Percentiles rank a stretch among this genome's conserved stretches.
phyloP scores from a whole-genome alignment of 2,888 invertebrate genomes.

The Ferdinandea cuprea region DNA sequence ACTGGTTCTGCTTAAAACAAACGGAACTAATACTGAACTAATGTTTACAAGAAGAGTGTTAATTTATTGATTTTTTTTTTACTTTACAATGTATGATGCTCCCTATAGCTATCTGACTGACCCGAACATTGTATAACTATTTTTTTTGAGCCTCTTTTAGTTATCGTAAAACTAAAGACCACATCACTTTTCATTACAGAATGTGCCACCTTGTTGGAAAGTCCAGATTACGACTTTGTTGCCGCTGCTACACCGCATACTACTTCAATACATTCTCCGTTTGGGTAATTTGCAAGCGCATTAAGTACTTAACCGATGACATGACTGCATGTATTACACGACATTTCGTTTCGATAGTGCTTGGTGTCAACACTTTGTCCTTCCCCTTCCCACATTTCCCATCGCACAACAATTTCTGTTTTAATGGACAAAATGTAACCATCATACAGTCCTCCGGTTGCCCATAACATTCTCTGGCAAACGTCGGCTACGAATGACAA shows the following conservation, averaged over 20 bases:
- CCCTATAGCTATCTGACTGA: no score
- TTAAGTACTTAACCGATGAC: constrained; percentile 72
- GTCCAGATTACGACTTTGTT: constrained; percentile 9
- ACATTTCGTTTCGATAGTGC: constrained; percentile 63
- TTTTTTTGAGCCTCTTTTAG: no score
- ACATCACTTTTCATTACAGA: constrained; percentile 1
- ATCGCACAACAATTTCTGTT: constrained; percentile 62
- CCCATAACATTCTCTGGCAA: constrained; percentile 30
- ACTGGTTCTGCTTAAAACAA: no score
- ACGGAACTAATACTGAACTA: no score
- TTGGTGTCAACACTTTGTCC: constrained; percentile 70
- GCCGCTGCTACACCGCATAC: not conserved
- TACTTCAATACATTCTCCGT: constrained; percentile 16
- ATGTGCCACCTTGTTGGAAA: constrained; percentile 36
- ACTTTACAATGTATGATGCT: no score
- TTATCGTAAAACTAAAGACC: not conserved
- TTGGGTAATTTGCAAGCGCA: constrained; percentile 67
- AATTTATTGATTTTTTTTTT: no score
- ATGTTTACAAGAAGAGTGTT: no score
- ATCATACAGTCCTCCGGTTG: constrained; percentile 35
- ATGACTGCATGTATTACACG: constrained; percentile 68
- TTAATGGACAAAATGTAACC: constrained; percentile 68
- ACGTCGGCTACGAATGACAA: constrained; percentile 27
- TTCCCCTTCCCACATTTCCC: constrained; percentile 52
- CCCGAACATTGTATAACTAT: no score